A percentile compares a stretch with the other conserved stretches of the same genome.
These are phyloP conservation scores for Numenius phaeopus DNA, from an alignment of 2,797 vertebrate genomes.

Conservation along the genomic window DNA sequence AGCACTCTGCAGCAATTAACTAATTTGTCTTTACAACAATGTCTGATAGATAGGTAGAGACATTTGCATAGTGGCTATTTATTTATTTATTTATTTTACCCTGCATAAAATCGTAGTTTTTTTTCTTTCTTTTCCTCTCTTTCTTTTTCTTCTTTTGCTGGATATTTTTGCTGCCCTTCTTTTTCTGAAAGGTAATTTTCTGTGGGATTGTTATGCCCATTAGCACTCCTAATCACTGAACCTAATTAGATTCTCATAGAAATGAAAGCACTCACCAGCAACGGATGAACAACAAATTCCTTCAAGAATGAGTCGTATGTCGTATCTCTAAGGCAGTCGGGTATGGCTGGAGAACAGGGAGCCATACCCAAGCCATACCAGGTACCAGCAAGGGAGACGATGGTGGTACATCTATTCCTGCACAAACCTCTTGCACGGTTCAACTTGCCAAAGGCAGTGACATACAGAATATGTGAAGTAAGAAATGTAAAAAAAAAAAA, in stretches of 20 bases:
- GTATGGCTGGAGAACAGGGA: not conserved
- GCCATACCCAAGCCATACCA: accelerated
- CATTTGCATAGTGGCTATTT: slow-evolving; percentile 47
- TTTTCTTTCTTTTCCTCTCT: not conserved
- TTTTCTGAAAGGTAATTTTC: slow-evolving; percentile 37
- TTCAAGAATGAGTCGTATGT: not conserved
- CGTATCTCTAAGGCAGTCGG: accelerated
- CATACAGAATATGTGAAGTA: not conserved
- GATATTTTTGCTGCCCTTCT: not conserved
- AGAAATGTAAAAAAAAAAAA: not conserved
- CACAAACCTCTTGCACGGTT: accelerated
- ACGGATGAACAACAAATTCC: slow-evolving; percentile 6
- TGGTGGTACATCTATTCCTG: not conserved
- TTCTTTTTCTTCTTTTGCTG: not conserved
- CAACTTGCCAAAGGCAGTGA: not conserved
- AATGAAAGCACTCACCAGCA: not conserved
- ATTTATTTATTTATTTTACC: slow-evolving; percentile 12
- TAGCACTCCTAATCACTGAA: slow-evolving; percentile 41
- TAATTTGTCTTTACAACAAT: slow-evolving; percentile 67
- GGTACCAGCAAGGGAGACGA: not conserved
- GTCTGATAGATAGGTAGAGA: slow-evolving; percentile 52
- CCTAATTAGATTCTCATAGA: slow-evolving; percentile 17
- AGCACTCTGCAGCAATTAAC: slow-evolving; percentile 72
- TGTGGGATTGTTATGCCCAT: slow-evolving; percentile 31
- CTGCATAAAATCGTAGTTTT: not conserved